Conservation (phyloP, 2,113 vertebrate genomes). For the Xiphophorus maculatus region DNA sequence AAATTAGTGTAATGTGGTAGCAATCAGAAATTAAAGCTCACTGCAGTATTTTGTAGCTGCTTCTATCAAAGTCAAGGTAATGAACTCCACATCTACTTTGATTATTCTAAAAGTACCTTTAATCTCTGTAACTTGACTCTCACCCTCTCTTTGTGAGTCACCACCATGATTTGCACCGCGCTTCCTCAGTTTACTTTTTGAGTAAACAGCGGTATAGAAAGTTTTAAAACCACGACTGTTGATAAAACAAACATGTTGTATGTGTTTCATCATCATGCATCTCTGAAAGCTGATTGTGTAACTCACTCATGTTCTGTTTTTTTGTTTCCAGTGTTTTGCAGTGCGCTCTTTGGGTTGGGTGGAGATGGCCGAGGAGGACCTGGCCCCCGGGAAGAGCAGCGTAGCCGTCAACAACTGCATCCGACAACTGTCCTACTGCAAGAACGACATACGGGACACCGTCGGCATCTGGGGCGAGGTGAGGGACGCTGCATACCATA, state of each 20-base stretch:
- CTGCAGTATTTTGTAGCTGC: no score
- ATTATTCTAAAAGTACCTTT: no score
- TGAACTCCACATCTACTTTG: no score
- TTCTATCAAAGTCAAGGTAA: no score
- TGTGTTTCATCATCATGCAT: no score
- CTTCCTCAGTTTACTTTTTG: neutral
- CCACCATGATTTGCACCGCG: no score
- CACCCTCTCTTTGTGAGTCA: no score
- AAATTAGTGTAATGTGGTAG: neutral
- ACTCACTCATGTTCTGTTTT: neutral
- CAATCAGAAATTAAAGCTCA: no score
- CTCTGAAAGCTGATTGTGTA: neutral
- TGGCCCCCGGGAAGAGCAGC: conserved; percentile 96
- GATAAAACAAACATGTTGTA: neutral
- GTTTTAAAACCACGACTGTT: neutral
- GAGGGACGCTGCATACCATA: conserved; percentile 39
- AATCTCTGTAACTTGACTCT: no score
- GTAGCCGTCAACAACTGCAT: conserved; percentile 99
- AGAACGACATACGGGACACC: conserved; percentile 97
- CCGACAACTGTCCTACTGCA: conserved; percentile 96
- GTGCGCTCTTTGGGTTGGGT: conserved; percentile 98
- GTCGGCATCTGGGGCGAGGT: conserved; percentile 99
- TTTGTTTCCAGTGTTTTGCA: conserved; percentile 87
- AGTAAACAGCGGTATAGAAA: neutral
- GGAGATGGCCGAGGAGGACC: conserved; percentile 96